These are phyloP conservation scores for Coenonympha glycerion DNA, from an alignment of 2,888 invertebrate genomes.

Conservation along the genomic window DNA sequence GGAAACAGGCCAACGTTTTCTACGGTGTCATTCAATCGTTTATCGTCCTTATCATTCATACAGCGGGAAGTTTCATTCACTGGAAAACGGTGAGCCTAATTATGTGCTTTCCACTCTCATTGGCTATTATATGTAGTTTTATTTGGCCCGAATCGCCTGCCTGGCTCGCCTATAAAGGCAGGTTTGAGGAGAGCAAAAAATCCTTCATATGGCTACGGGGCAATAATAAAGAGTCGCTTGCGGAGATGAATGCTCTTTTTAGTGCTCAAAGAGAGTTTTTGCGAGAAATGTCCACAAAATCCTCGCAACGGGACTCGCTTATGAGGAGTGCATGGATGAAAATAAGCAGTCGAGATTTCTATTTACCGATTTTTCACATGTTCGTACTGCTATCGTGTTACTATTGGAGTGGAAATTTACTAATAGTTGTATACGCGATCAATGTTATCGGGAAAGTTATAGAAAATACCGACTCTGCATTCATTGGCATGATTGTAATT, in stretches of 20 bases:
- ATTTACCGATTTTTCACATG: conserved; percentile 22
- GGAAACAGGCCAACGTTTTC: conserved; percentile 27
- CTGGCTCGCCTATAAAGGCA: conserved; percentile 30
- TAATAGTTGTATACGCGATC: conserved; percentile 20
- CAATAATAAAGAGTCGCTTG: conserved; percentile 21
- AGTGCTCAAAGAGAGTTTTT: conserved; percentile 24
- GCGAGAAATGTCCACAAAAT: conserved; percentile 15
- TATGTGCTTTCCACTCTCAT: conserved; percentile 21
- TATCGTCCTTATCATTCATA: conserved; percentile 29
- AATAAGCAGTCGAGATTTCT: conserved; percentile 19
- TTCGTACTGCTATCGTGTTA: conserved; percentile 17
- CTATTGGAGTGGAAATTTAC: conserved; percentile 23
- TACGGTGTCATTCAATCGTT: conserved; percentile 28
- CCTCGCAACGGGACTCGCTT: conserved; percentile 13
- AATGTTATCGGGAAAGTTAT: conserved; percentile 20
- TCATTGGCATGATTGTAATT: conserved; percentile 20
- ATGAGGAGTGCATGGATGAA: conserved; percentile 15
- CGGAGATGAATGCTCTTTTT: conserved; percentile 27
- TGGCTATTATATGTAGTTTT: conserved; percentile 18
- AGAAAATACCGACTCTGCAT: conserved; percentile 19
- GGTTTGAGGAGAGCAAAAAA: conserved; percentile 30
- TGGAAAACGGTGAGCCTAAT: conserved; percentile 29
- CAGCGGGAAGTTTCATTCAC: conserved; percentile 27
- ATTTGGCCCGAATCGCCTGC: conserved; percentile 33
- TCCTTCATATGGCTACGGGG: conserved; percentile 27